These are phyloP conservation scores for Mus minutoides DNA, from an alignment of 2,797 vertebrate genomes.

Conservation along the genomic window DNA sequence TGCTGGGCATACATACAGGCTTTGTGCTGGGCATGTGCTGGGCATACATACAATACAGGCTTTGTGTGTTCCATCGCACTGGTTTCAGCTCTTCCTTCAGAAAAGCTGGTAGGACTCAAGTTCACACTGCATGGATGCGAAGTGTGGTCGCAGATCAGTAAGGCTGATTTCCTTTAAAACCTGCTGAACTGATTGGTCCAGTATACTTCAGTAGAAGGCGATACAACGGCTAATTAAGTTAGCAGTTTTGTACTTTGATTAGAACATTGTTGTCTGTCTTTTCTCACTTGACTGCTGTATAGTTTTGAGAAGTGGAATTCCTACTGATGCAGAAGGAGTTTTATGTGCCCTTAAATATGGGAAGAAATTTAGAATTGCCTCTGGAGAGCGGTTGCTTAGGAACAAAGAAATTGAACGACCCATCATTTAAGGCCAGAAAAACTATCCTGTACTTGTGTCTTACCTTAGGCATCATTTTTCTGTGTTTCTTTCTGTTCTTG, in stretches of 20 bases:
- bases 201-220: not conserved
- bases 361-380: not conserved
- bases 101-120: not conserved
- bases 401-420: not conserved
- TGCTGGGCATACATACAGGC: slow-evolving; percentile 20
- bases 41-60: no score
- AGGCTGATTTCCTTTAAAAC: not conserved
- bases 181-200: not conserved
- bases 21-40: not conserved
- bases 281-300: not conserved
- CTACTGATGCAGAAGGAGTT: not conserved
- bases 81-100: not conserved
- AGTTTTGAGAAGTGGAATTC: slow-evolving; percentile 9
- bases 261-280: not conserved
- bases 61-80: not conserved
- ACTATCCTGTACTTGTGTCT: not conserved
- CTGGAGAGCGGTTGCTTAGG: not conserved
- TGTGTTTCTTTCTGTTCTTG: not conserved
- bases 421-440: slow-evolving; percentile 10
- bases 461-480: not conserved
- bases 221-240: not conserved
- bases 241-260: slow-evolving; percentile 25
- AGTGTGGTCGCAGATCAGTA: not conserved
- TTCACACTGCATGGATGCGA: not conserved
- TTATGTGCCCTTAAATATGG: not conserved